These are phyloP conservation scores for Oreochromis tanganicae DNA, from an alignment of 2,113 vertebrate genomes.

Conservation along the genomic window DNA sequence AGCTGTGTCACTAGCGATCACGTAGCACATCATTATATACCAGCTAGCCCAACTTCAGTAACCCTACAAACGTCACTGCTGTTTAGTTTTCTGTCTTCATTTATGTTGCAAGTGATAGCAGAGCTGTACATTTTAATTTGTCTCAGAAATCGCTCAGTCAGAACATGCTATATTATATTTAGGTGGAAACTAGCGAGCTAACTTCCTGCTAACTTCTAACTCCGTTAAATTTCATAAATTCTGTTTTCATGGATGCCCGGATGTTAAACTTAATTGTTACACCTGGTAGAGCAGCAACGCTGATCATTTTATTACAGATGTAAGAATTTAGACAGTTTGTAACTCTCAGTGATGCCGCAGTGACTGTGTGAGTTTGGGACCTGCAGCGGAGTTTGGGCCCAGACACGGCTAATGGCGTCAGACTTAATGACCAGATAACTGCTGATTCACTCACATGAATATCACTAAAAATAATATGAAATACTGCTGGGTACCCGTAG, in stretches of 20 bases:
- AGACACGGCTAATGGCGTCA: neutral
- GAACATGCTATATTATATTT: neutral
- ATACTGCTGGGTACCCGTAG: neutral
- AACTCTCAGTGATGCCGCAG: neutral
- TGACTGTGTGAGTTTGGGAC: neutral
- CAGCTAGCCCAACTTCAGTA: neutral
- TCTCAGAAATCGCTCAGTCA: neutral
- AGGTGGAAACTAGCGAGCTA: neutral
- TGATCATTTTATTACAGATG: neutral
- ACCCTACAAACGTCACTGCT: neutral
- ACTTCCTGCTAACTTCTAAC: neutral
- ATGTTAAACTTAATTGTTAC: neutral
- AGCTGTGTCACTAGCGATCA: neutral
- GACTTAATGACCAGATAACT: neutral
- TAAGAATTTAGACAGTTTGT: neutral
- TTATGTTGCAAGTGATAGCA: neutral
- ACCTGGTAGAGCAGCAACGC: neutral
- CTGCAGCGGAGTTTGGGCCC: neutral
- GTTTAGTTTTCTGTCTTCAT: neutral
- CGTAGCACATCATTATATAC: neutral
- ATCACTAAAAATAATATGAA: neutral
- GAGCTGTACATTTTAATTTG: neutral
- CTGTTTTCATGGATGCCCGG: neutral
- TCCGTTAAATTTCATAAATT: accelerated
- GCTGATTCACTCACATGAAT: neutral